phyloP scores from a whole-genome alignment of 2,888 invertebrate species.

The Deroplatys truncata region DNA sequence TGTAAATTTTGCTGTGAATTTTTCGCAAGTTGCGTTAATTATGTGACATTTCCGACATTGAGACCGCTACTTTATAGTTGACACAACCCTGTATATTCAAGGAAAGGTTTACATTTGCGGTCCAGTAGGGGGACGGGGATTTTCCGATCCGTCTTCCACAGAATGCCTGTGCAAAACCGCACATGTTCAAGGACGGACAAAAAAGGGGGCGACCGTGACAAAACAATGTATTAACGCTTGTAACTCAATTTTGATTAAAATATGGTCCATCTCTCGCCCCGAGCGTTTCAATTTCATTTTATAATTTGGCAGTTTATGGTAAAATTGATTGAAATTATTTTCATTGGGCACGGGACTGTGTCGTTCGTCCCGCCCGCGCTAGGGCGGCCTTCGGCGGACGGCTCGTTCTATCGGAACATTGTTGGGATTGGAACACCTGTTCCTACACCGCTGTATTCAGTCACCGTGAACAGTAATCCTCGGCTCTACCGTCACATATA shows the following conservation, averaged over 20 bases:
- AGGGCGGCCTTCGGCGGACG: background rate
- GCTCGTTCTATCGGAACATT: background rate
- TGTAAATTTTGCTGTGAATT: too few relatives aligned
- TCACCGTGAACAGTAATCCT: background rate
- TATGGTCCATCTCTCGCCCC: background rate
- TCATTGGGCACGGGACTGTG: background rate
- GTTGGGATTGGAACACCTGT: background rate
- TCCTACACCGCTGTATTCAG: background rate
- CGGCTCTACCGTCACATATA: too few relatives aligned
- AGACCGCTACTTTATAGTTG: too few relatives aligned
- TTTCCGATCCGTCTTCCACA: background rate
- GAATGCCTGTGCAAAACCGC: background rate
- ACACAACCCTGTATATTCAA: too few relatives aligned
- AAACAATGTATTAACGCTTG: slow-evolving; percentile 5
- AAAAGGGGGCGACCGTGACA: background rate
- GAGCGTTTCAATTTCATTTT: slow-evolving; percentile 9
- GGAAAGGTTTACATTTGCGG: background rate
- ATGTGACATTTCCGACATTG: too few relatives aligned
- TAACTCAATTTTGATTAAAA: slow-evolving; percentile 13
- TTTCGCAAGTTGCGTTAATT: too few relatives aligned
- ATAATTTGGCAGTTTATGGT: slow-evolving; percentile 13
- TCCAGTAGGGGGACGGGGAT: background rate
- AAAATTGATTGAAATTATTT: slow-evolving; percentile 11
- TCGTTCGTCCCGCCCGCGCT: background rate
- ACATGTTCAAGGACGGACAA: background rate